These are phyloP conservation scores for Crypturellus tataupa DNA, from an alignment of 2,797 vertebrate genomes.

Conservation along the genomic window DNA sequence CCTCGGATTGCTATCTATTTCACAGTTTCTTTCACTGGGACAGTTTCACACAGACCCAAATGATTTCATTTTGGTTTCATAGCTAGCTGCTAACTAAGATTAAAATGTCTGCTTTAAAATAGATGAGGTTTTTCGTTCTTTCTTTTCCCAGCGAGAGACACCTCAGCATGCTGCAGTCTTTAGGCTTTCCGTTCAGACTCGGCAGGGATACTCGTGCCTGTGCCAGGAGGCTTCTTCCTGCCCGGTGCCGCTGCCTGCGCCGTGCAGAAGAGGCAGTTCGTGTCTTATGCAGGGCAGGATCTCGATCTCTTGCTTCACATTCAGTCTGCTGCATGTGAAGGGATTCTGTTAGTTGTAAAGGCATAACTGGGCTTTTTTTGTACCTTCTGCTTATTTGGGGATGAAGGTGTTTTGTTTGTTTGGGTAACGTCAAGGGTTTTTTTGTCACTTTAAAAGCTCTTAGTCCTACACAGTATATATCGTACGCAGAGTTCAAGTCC, in stretches of 20 bases:
- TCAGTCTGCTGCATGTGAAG: not conserved
- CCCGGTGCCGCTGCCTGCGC: not conserved
- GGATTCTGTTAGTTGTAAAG: not conserved
- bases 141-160: not conserved
- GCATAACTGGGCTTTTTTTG: not conserved
- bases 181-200: not conserved
- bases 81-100: not conserved
- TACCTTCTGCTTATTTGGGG: not conserved
- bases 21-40: not conserved
- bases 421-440: not conserved
- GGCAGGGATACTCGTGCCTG: accelerated
- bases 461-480: not conserved
- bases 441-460: not conserved
- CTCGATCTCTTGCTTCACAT: not conserved
- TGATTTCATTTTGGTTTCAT: constrained; percentile 17
- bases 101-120: not conserved
- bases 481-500: not conserved
- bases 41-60: constrained; percentile 17
- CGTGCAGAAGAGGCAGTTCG: not conserved
- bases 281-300: not conserved
- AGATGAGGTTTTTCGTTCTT: accelerated
- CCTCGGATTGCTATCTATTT: constrained; percentile 35
- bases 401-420: not conserved
- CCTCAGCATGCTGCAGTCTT: not conserved
- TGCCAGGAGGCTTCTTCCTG: not conserved